Evolutionary conservation across 2,797 vertebrate genomes (phyloP), one percentile per base, ranked within the genome.

Genomic region (Eidolon dupreanum): DNA sequence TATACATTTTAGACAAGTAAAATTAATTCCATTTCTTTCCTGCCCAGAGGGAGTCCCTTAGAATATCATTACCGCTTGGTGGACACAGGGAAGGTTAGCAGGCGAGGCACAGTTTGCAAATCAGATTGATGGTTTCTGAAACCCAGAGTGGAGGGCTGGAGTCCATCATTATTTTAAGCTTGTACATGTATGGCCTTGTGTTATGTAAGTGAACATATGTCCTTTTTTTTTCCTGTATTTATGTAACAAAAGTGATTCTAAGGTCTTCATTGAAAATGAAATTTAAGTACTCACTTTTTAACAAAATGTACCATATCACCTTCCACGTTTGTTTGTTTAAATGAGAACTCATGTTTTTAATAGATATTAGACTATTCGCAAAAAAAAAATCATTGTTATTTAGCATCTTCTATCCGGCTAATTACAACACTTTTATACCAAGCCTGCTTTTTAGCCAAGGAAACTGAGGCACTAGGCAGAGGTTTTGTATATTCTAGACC

Each of bases 271-370:
- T 79, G 57, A 90, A 93, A 96, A 87, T 61, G 51, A 53, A 88
- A 79, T 74, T 61, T 49, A 86, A 86, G 9, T 79, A n/a, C 65
- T 31, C 2, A 16, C 7, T 88, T 92, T 90, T 28, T 77, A 63
- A 36, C 74, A 71, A 88, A 88, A 79, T 43, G 15, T 15, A 26
- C 57, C n/a, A 9, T 75, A 68, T 59, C 31, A 66, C 55, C 82
- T 85, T 70, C n/a, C 31, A 65, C n/a, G 3, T 81, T 74, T 71
- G 41, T 87, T 87, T 93, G 8, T 57, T 94, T 79, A 63, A 87
- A n/a, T 77, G 63, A 88, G 43, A 93, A 84, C 12, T 90, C n/a
- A 49, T 63, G 8, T 63, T 89, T 96, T 86, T 87, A 36, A 55
- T 63, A 71, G 65, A 46, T 90, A 70, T 22, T 70, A 79, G 33